Conservation (phyloP, 2,888 invertebrate species). For the Caenorhabditis plicata region DNA sequence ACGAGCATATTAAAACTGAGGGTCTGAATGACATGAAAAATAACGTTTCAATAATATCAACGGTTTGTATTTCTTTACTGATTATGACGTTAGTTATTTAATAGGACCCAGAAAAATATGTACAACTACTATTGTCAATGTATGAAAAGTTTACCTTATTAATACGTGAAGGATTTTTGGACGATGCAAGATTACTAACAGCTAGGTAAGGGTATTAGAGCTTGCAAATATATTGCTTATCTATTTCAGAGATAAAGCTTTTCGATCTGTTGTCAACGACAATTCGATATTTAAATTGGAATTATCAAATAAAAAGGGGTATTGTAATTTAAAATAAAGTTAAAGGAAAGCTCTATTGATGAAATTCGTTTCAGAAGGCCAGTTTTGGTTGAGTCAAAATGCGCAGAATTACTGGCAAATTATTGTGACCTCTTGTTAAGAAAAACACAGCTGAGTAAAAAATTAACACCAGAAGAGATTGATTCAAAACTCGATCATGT, state of each 20-base stretch:
- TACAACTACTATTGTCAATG: conserved; percentile 86
- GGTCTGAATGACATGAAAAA: conserved; percentile 95
- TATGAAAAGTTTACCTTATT: conserved; percentile 88
- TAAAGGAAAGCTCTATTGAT: neutral
- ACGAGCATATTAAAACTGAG: conserved; percentile 88
- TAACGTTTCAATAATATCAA: conserved; percentile 89
- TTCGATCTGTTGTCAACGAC: conserved; percentile 86
- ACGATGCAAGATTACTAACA: conserved; percentile 94
- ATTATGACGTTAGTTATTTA: neutral
- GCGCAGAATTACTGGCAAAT: conserved; percentile 96
- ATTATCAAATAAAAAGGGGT: conserved; percentile 66
- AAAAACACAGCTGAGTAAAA: conserved; percentile 91
- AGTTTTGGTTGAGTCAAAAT: conserved; percentile 80
- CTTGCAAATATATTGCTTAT: neutral
- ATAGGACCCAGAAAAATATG: conserved; percentile 93
- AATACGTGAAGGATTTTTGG: conserved; percentile 89
- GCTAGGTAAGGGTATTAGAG: conserved; percentile 69
- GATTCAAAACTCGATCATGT: conserved; percentile 90
- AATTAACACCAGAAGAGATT: conserved; percentile 93
- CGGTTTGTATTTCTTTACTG: conserved; percentile 54
- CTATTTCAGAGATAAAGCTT: conserved; percentile 28
- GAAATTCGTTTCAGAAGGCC: conserved; percentile 24
- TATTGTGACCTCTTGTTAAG: conserved; percentile 98
- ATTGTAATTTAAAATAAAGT: neutral
- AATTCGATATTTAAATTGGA: conserved; percentile 80